Percentiles rank a stretch among this genome's conserved stretches.
Conservation (phyloP, 1,140 invertebrate species). For the Drosophila pandora region DNA sequence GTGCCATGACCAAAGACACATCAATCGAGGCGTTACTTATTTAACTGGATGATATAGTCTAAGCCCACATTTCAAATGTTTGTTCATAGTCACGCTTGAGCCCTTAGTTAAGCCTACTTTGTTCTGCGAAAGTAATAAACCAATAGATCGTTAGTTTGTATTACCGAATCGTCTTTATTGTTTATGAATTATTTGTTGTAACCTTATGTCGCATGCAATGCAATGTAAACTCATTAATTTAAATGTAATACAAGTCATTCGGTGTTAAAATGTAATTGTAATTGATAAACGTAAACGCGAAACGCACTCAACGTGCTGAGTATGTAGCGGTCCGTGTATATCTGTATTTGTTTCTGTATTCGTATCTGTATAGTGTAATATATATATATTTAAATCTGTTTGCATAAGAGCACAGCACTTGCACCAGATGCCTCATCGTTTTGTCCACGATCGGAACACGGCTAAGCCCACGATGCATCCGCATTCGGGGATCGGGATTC, state of each 20-base stretch:
- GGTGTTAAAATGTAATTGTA: slow-evolving; percentile 34
- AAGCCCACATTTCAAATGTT: slow-evolving; percentile 57
- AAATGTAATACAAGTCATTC: slow-evolving; percentile 57
- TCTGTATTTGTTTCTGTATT: slow-evolving; percentile 30
- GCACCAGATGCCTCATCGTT: slow-evolving; percentile 36
- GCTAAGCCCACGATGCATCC: slow-evolving; percentile 19
- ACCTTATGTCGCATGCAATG: slow-evolving; percentile 48
- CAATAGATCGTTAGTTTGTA: slow-evolving; percentile 73
- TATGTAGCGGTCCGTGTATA: slow-evolving; percentile 56
- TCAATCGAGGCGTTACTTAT: slow-evolving; percentile 60
- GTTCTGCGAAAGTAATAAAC: slow-evolving; percentile 64
- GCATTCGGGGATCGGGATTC: not conserved
- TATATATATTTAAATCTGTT: slow-evolving; percentile 27
- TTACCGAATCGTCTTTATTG: slow-evolving; percentile 58
- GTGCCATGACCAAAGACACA: slow-evolving; percentile 72
- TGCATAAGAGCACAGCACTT: slow-evolving; percentile 30
- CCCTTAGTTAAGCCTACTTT: slow-evolving; percentile 61
- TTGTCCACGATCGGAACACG: slow-evolving; percentile 15
- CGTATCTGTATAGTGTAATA: slow-evolving; percentile 32
- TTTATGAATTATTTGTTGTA: slow-evolving; percentile 47
- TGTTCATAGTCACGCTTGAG: slow-evolving; percentile 52
- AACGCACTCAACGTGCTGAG: slow-evolving; percentile 44
- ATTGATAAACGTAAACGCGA: slow-evolving; percentile 56
- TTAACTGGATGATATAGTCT: slow-evolving; percentile 53
- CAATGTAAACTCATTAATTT: slow-evolving; percentile 39